Conservation (phyloP, 2,888 invertebrate genomes). For the Polietes domitor region DNA sequence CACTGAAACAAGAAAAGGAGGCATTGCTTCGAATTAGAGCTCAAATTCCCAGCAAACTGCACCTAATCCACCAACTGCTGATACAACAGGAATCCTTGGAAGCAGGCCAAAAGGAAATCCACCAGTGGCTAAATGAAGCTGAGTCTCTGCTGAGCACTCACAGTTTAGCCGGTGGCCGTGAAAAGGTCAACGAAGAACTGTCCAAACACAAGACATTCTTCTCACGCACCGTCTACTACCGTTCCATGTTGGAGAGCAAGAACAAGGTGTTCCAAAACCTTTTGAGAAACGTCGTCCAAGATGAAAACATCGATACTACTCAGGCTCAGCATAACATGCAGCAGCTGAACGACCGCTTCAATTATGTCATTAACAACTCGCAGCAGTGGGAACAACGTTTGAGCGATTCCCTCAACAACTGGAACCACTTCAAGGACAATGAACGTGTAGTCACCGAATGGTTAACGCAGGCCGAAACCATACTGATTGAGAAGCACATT, state of each 20-base stretch:
- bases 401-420: conserved; percentile 89
- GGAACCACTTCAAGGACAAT: conserved; percentile 91
- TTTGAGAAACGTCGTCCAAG: conserved; percentile 88
- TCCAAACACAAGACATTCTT: conserved; percentile 93
- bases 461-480: conserved; percentile 91
- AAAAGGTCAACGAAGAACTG: conserved; percentile 88
- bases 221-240: conserved; percentile 93
- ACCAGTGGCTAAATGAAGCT: conserved; percentile 92
- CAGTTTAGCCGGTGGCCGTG: conserved; percentile 85
- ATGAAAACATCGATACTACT: conserved; percentile 88
- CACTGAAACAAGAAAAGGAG: conserved; percentile 93
- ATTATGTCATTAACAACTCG: conserved; percentile 88
- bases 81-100: conserved; percentile 95
- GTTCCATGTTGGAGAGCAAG: conserved; percentile 96
- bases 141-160: conserved; percentile 86
- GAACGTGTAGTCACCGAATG: conserved; percentile 92
- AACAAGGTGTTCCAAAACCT: conserved; percentile 96
- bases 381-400: conserved; percentile 90
- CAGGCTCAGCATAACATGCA: conserved; percentile 88
- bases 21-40: conserved; percentile 92
- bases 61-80: conserved; percentile 90
- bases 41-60: conserved; percentile 90
- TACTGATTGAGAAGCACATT: conserved; percentile 89
- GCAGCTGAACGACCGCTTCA: conserved; percentile 91
- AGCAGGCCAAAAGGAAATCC: conserved; percentile 92